These are phyloP conservation scores for Gambusia affinis DNA, from an alignment of 2,113 vertebrate species.

Conservation along the genomic window DNA sequence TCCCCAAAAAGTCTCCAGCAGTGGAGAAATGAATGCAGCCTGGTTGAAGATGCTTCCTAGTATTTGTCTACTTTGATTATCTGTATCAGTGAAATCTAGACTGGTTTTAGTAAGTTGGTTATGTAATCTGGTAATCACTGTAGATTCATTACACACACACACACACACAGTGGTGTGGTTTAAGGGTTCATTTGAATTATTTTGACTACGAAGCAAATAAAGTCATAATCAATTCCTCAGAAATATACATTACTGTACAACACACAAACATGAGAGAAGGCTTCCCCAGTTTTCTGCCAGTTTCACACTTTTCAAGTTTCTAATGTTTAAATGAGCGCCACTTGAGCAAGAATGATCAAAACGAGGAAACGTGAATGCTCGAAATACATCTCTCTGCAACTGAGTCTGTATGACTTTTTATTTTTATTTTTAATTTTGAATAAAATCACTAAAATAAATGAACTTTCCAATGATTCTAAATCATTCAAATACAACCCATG, in stretches of 20 bases:
- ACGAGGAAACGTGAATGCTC: not conserved
- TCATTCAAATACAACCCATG: not conserved
- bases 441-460: not conserved
- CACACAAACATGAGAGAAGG: too few relatives aligned
- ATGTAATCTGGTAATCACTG: too few relatives aligned
- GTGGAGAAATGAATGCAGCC: conserved; percentile 30
- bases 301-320: too few relatives aligned
- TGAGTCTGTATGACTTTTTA: not conserved
- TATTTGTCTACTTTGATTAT: not conserved
- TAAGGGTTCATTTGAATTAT: too few relatives aligned
- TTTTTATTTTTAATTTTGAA: not conserved
- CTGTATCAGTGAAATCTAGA: too few relatives aligned
- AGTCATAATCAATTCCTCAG: not conserved
- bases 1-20: conserved; percentile 27
- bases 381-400: not conserved
- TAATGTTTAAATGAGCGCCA: too few relatives aligned
- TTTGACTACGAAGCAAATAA: not conserved
- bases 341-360: too few relatives aligned
- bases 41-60: not conserved
- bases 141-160: not conserved
- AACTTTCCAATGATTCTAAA: not conserved
- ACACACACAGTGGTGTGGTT: not conserved
- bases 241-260: not conserved
- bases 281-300: too few relatives aligned
- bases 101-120: too few relatives aligned